Conservation (phyloP, 2,797 vertebrate genomes). For the Threskiornis aethiopicus region DNA sequence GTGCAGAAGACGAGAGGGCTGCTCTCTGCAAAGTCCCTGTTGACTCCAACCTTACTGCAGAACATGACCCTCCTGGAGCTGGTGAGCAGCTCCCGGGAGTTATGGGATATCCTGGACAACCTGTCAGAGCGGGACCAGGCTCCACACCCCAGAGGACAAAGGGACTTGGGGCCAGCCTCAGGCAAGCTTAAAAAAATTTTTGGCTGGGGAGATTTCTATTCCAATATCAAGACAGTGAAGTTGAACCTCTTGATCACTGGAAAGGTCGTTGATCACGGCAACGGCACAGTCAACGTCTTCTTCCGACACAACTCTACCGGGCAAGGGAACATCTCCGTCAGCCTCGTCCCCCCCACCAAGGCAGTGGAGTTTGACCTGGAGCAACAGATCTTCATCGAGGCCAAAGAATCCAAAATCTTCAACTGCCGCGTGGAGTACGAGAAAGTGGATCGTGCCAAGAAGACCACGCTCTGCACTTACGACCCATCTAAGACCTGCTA, state of each 20-base stretch:
- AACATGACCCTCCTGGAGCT: constrained; percentile 86
- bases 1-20: constrained; percentile 62
- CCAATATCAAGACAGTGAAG: constrained; percentile 98
- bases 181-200: constrained; percentile 95
- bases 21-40: constrained; percentile 66
- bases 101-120: constrained; percentile 89
- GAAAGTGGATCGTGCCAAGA: constrained; percentile 92
- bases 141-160: constrained; percentile 76
- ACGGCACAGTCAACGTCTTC: constrained; percentile 95
- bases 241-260: constrained; percentile 96
- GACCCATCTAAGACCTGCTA: constrained; percentile 96
- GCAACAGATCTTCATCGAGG: constrained; percentile 95
- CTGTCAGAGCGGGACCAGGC: constrained; percentile 71
- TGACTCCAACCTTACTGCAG: constrained; percentile 78
- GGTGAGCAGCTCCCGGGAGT: constrained; percentile 85
- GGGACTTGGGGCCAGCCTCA: constrained; percentile 81
- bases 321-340: constrained; percentile 95
- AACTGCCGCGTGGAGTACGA: constrained; percentile 96
- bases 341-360: constrained; percentile 93
- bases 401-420: constrained; percentile 98
- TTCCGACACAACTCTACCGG: constrained; percentile 97
- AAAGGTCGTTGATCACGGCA: constrained; percentile 97
- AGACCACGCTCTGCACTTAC: constrained; percentile 92
- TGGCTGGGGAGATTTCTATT: constrained; percentile 98
- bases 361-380: constrained; percentile 95